Percentiles rank a stretch among this genome's conserved stretches.
Evolutionary conservation across 2,888 invertebrate genomes (phyloP).

Genomic region (Folsomia manolachei): DNA sequence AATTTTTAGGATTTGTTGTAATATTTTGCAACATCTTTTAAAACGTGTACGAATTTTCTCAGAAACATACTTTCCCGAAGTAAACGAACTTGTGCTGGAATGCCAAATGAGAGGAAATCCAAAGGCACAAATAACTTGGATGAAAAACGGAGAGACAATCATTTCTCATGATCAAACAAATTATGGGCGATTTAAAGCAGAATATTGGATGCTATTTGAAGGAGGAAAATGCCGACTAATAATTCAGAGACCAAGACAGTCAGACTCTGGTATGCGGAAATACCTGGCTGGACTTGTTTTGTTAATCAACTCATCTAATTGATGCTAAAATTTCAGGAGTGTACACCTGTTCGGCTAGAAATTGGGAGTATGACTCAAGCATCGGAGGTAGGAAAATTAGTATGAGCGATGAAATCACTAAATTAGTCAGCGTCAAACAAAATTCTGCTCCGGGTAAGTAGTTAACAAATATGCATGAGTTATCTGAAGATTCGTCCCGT

Average conservation of each 20-base stretch:
- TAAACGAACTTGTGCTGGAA: conserved; percentile 72
- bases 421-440: conserved; percentile 24
- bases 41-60: too few relatives aligned
- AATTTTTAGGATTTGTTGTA: conserved; percentile 45
- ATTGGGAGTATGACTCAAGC: conserved; percentile 22
- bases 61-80: conserved; percentile 65
- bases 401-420: conserved; percentile 26
- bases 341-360: conserved; percentile 28
- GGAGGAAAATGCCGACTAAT: conserved; percentile 32
- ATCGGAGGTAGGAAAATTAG: conserved; percentile 20
- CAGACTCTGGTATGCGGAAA: conserved; percentile 20
- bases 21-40: too few relatives aligned
- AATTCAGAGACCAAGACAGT: conserved; percentile 29
- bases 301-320: too few relatives aligned
- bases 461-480: not conserved
- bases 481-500: too few relatives aligned
- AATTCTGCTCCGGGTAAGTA: not conserved
- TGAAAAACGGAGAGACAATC: conserved; percentile 66
- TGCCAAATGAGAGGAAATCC: conserved; percentile 75
- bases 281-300: not conserved
- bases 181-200: conserved; percentile 31
- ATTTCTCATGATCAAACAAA: conserved; percentile 32
- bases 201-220: conserved; percentile 23
- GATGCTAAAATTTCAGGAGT: conserved; percentile 15
- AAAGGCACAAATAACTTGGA: conserved; percentile 70